Percentiles rank a stretch among this genome's conserved stretches.
These are phyloP conservation scores for Zapus hudsonius DNA, from an alignment of 2,113 vertebrate genomes.

Conservation along the genomic window DNA sequence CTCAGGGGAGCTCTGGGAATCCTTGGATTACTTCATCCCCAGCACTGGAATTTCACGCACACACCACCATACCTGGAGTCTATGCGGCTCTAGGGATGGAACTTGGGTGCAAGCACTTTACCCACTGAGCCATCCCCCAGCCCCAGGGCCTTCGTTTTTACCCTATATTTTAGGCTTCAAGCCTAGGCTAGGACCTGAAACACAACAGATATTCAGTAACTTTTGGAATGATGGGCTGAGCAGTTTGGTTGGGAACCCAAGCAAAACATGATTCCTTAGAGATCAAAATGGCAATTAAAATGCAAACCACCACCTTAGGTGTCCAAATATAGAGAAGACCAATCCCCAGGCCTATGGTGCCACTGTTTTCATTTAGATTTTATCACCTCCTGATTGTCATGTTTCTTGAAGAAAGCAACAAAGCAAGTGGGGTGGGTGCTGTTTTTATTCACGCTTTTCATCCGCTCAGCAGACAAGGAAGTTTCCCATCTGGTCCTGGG, in stretches of 20 bases:
- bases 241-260: background rate
- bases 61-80: too few species aligned
- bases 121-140: too few species aligned
- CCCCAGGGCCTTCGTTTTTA: background rate
- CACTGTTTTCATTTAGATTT: background rate
- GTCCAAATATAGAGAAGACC: background rate
- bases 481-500: background rate
- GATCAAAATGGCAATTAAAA: background rate
- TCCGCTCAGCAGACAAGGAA: background rate
- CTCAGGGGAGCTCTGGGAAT: too few species aligned
- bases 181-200: background rate
- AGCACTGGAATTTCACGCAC: too few species aligned
- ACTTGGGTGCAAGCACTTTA: too few species aligned
- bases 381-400: background rate
- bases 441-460: background rate
- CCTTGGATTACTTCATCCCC: too few species aligned
- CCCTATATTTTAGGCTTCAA: background rate
- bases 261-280: background rate
- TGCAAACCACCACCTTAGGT: background rate
- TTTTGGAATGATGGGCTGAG: background rate
- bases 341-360: background rate
- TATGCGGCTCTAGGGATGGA: too few species aligned
- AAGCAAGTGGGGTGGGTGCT: background rate
- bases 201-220: fast-evolving
- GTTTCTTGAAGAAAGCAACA: background rate